Base-by-base conservation (phyloP, 2,888 invertebrate species). In the Eupsilia transversa region DNA sequence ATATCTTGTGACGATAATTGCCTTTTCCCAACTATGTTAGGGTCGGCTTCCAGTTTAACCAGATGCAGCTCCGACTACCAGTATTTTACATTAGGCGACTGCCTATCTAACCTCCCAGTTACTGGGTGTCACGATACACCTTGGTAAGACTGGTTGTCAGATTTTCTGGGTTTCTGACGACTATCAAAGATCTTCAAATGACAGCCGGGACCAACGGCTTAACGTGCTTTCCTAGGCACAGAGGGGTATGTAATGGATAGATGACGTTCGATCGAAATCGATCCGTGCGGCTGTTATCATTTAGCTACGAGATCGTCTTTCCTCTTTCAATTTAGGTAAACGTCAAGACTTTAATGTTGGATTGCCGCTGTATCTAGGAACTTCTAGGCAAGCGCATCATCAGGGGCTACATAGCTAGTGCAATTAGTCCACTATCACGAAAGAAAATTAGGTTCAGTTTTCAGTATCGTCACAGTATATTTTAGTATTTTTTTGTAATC, bases 1-100 rank as follows among this genome's bases (percentile, higher is more conserved):
- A 64, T 59, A 63, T 46, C 54, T 63, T 63, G 30, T 17, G 27
- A 57, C 33, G 17, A 63, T 57, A 17, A 20, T 54, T 49, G 46
- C 4, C 17, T 54, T 14, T 52, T n/a, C n/a, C 12, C 52, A 52
- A 12, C 5, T 54, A 14, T 2, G 52, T 52, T 52, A n/a, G 27
- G 14, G 27, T 54, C 27, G 14, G 12, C n/a, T 52, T 52, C 23
- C 46, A 46, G 23, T 46, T 12, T n/a, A n/a, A 27, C 52, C 12
- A 0, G n/a, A 54, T 54, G 54, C 27, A 54, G 14, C 6, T 27
- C n/a, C n/a, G 27, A 5, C 5, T 14, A 14, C 6, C 27, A 27
- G 27, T 27, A 54, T 27, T 54, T 54, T 54, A 54, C 27, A 27
- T 27, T 14, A 6, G 27, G 27, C 27, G 27, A 54, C 6, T 54